A percentile compares a stretch with the other conserved stretches of the same genome.
Conservation (phyloP, 1,140 invertebrate species). For the Leptopilina clavipes region DNA sequence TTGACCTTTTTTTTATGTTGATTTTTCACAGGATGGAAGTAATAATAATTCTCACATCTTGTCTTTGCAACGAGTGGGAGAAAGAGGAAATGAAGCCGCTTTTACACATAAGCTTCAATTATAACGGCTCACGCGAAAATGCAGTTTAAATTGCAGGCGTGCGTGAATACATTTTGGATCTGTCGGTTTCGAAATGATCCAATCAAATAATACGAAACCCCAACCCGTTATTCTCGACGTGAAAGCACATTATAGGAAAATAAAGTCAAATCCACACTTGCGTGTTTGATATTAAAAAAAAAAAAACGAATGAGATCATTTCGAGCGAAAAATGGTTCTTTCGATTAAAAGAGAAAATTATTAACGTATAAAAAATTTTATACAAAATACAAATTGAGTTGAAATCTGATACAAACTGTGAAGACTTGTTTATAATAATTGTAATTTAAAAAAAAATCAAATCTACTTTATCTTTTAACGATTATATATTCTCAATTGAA, state of each 20-base stretch:
- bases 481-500: constrained; percentile 4
- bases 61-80: constrained; percentile 1
- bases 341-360: background rate
- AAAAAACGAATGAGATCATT: background rate
- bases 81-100: constrained; percentile 26
- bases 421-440: background rate
- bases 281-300: background rate
- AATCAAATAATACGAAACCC: constrained; percentile 51
- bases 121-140: constrained; percentile 69
- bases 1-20: constrained; percentile 27
- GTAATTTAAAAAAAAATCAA: background rate
- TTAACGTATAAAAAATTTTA: background rate
- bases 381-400: constrained; percentile 22
- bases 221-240: constrained; percentile 33
- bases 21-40: constrained; percentile 5
- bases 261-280: constrained; percentile 12
- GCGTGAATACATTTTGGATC: constrained; percentile 46
- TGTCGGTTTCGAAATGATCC: constrained; percentile 53
- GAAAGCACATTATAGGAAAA: constrained; percentile 21
- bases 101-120: constrained; percentile 55
- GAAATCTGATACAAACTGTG: background rate
- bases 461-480: background rate
- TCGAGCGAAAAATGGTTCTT: background rate
- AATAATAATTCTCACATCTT: constrained; percentile 21
- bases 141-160: constrained; percentile 65